Percentiles rank a stretch among this genome's conserved stretches.
Conservation (phyloP, 2,113 vertebrate genomes). For the Mormoops blainvillei region DNA sequence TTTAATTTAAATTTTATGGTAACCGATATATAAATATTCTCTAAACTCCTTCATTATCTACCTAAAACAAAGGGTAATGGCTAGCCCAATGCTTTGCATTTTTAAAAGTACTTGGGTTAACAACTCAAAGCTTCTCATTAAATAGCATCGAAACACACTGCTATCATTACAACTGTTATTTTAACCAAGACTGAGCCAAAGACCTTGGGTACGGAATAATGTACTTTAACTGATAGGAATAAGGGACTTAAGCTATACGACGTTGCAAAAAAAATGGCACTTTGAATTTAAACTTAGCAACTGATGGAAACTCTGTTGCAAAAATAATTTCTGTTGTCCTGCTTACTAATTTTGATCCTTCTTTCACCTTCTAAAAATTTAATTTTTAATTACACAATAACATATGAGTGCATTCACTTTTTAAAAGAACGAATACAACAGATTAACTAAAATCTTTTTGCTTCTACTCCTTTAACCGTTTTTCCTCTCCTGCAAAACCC, state of each 20-base stretch:
- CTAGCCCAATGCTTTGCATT: background rate
- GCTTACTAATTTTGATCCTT: background rate
- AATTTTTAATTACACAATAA: background rate
- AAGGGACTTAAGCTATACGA: background rate
- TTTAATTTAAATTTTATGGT: conserved; percentile 31
- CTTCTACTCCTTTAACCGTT: background rate
- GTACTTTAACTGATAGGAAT: background rate
- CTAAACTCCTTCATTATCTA: conserved; percentile 2
- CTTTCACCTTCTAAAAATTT: background rate
- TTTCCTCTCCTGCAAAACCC: background rate
- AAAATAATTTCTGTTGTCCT: background rate
- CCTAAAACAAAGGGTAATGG: background rate
- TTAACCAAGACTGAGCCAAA: background rate
- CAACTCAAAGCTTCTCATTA: conserved; percentile 6
- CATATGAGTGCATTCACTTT: background rate
- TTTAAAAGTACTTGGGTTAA: conserved; percentile 1
- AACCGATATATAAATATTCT: conserved; percentile 33
- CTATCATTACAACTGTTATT: background rate
- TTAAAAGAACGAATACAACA: background rate
- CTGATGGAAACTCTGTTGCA: background rate
- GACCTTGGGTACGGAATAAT: background rate
- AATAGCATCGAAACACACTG: background rate
- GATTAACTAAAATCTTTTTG: background rate
- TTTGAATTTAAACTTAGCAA: background rate
- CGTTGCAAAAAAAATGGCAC: background rate